phyloP scores from a whole-genome alignment of 2,888 invertebrate genomes.

The Agrotis ipsilon region DNA sequence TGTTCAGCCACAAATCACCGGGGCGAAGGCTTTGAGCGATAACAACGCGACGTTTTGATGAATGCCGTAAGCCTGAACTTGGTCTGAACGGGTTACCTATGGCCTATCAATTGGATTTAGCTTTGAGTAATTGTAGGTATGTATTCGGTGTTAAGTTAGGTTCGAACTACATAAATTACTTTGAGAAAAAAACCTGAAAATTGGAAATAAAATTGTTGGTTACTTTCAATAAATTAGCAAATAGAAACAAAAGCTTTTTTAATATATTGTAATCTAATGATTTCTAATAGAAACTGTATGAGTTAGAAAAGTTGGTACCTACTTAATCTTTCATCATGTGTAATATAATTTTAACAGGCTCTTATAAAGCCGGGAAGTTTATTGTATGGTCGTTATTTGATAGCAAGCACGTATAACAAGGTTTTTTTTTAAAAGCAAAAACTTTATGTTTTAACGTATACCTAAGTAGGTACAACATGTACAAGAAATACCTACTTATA shows the following conservation, averaged over 20 bases:
- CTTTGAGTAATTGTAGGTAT: conserved; percentile 19
- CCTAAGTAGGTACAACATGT: too few relatives aligned
- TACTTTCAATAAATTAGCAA: not conserved
- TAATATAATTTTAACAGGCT: not conserved
- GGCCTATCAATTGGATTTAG: conserved; percentile 55
- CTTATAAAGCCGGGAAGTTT: not conserved
- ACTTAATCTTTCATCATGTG: not conserved
- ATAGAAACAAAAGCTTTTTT: not conserved
- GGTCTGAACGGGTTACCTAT: conserved; percentile 56
- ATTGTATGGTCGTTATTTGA: not conserved
- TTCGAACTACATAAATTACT: not conserved
- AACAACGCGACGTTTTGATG: conserved; percentile 75
- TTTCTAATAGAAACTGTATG: not conserved
- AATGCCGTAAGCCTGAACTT: conserved; percentile 68
- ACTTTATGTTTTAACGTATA: too few relatives aligned
- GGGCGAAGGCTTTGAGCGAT: conserved; percentile 72
- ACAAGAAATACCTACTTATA: too few relatives aligned
- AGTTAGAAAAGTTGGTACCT: not conserved
- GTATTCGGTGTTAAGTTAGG: not conserved
- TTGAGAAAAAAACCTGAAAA: not conserved
- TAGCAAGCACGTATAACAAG: not conserved
- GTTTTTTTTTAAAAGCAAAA: too few relatives aligned
- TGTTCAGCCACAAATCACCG: conserved; percentile 70
- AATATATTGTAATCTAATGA: not conserved
- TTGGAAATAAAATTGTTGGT: too few relatives aligned